These are phyloP conservation scores for Styela clava DNA, from an alignment of 23 tunicate species.

Conservation along the genomic window DNA sequence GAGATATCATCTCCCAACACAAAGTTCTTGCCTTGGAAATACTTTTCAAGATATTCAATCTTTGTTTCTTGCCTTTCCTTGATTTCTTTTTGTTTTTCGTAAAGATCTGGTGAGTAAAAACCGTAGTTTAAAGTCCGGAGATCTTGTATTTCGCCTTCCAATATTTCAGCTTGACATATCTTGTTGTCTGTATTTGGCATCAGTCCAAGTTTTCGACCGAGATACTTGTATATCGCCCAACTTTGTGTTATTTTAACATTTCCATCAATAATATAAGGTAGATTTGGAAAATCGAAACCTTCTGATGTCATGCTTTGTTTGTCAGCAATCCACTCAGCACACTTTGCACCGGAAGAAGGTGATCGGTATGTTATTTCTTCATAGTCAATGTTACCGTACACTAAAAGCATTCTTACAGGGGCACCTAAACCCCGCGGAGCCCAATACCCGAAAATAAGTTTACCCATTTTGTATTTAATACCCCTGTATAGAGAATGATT, in stretches of 20 bases:
- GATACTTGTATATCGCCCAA: constrained; percentile 27
- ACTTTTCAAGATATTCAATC: background rate
- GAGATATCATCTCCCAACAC: constrained; percentile 38
- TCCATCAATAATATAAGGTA: constrained; percentile 60
- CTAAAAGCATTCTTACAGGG: constrained; percentile 34
- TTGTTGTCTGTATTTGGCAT: constrained; percentile 11
- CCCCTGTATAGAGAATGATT: too few relatives aligned
- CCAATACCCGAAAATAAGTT: constrained; percentile 36
- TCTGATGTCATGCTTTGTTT: background rate
- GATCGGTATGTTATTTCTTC: background rate
- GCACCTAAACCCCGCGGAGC: constrained; percentile 25
- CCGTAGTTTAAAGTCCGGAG: background rate
- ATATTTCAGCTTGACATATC: constrained; percentile 20
- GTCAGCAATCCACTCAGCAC: background rate
- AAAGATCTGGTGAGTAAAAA: constrained; percentile 34
- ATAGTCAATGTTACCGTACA: constrained; percentile 25
- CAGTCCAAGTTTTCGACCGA: constrained; percentile 37
- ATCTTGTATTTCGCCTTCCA: constrained; percentile 28
- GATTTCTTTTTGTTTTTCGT: background rate
- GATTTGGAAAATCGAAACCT: constrained; percentile 54
- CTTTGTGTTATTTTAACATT: constrained; percentile 44
- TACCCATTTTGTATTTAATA: constrained; percentile 23
- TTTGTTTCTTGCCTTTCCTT: background rate
- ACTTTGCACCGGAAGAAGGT: background rate
- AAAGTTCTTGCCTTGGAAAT: background rate